Percentiles rank a stretch among this genome's conserved stretches.
phyloP scores from a whole-genome alignment of 2,797 vertebrate species.

The Pelodytes ibericus region DNA sequence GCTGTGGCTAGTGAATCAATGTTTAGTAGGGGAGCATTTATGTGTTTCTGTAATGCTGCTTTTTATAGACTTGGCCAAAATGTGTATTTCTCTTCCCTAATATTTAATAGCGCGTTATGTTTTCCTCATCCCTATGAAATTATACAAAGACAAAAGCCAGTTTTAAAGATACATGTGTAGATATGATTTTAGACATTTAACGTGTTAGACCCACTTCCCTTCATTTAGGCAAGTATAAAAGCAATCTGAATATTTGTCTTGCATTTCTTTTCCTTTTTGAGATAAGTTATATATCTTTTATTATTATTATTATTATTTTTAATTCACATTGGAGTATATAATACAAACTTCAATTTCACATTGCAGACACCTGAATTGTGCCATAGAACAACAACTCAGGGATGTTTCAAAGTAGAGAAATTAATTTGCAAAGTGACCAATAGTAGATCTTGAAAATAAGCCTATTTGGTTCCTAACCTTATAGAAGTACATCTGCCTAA shows the following conservation, averaged over 20 bases:
- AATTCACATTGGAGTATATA: too few relatives aligned
- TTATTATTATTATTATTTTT: too few relatives aligned
- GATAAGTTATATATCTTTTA: too few relatives aligned
- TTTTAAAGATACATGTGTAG: neutral
- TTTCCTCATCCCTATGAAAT: too few relatives aligned
- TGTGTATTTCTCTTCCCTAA: neutral
- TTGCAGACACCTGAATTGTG: slow-evolving; percentile 22
- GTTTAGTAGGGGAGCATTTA: slow-evolving; percentile 22
- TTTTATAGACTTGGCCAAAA: slow-evolving; percentile 11
- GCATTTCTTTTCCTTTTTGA: too few relatives aligned
- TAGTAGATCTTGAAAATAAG: too few relatives aligned
- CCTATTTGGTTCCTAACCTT: too few relatives aligned
- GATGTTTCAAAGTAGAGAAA: slow-evolving; percentile 27
- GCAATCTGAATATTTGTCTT: too few relatives aligned
- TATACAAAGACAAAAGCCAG: too few relatives aligned
- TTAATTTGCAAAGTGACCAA: neutral
- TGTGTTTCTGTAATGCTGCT: slow-evolving; percentile 23
- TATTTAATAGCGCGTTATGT: too few relatives aligned
- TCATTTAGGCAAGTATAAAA: neutral
- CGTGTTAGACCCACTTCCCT: neutral
- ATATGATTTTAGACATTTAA: neutral
- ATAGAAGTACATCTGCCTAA: too few relatives aligned
- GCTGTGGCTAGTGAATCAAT: slow-evolving; percentile 19
- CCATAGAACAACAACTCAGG: slow-evolving; percentile 40
- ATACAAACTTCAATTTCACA: too few relatives aligned